Conservation (phyloP, 2,797 vertebrate species). For the Halcyon smyrnensis region DNA sequence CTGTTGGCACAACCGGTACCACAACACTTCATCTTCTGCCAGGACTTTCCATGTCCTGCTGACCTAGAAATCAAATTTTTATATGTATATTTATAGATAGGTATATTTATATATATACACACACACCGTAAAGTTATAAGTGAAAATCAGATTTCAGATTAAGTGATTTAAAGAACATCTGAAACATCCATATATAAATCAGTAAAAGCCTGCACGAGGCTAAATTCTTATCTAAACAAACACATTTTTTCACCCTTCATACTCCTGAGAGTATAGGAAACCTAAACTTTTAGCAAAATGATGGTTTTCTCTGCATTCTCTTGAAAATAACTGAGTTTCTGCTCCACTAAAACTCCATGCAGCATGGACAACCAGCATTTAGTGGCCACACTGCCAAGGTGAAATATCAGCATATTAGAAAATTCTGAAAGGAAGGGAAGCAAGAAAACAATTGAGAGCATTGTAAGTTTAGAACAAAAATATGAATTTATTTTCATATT, state of each 20-base stretch:
- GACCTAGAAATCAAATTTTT: slow-evolving; percentile 81
- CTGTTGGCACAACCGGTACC: slow-evolving; percentile 87
- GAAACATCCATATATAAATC: neutral
- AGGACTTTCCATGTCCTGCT: slow-evolving; percentile 91
- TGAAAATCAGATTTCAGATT: neutral
- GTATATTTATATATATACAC: too few species aligned
- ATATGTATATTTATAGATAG: too few species aligned
- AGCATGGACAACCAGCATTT: neutral
- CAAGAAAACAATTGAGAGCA: neutral
- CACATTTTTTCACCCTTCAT: neutral
- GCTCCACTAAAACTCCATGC: neutral
- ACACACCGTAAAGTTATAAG: neutral
- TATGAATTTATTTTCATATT: neutral
- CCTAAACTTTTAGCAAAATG: slow-evolving; percentile 12
- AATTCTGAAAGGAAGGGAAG: neutral
- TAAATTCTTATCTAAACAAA: slow-evolving; percentile 38
- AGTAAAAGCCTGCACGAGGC: neutral
- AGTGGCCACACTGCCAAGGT: neutral
- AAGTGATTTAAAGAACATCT: neutral
- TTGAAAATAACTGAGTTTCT: neutral
- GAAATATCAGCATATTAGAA: neutral
- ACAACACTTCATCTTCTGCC: slow-evolving; percentile 92
- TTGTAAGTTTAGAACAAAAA: neutral
- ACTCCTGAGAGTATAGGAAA: neutral
- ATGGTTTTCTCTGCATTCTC: neutral